Evolutionary conservation across 2,113 vertebrate species (phyloP).

Genomic region (Semnornis frantzii): DNA sequence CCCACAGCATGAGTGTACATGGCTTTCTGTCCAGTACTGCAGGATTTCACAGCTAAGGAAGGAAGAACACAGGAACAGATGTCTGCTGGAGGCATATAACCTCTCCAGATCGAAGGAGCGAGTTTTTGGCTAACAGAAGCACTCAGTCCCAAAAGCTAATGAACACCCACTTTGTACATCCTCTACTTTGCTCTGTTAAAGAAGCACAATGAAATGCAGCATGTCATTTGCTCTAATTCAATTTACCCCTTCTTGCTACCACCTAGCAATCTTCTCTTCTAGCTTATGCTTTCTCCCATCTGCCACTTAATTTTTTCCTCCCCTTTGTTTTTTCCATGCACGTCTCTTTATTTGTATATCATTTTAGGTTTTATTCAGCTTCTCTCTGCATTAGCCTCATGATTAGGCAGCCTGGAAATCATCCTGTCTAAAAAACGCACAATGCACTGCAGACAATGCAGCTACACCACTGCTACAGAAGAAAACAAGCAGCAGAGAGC

Average conservation of each 20-base stretch:
- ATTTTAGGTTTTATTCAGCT: neutral
- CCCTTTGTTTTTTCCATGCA: neutral
- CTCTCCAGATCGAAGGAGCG: neutral
- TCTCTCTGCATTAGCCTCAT: neutral
- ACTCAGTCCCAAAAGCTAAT: neutral
- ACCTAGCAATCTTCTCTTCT: neutral
- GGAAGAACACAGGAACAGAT: neutral
- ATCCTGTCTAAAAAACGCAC: neutral
- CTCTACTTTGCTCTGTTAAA: neutral
- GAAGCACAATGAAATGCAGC: neutral
- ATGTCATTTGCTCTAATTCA: neutral
- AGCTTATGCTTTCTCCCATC: neutral
- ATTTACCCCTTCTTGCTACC: neutral
- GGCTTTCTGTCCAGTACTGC: neutral
- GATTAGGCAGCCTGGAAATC: neutral
- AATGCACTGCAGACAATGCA: rapidly evolving
- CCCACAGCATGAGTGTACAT: rapidly evolving
- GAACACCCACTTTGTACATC: neutral
- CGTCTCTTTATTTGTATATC: neutral
- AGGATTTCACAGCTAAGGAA: neutral
- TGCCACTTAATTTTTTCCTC: neutral
- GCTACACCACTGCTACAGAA: neutral
- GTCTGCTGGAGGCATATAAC: neutral
- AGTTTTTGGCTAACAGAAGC: rapidly evolving
- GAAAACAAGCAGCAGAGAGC: neutral